Base-by-base conservation (phyloP, 2,797 vertebrate species). In the Steatocranus sp. region DNA sequence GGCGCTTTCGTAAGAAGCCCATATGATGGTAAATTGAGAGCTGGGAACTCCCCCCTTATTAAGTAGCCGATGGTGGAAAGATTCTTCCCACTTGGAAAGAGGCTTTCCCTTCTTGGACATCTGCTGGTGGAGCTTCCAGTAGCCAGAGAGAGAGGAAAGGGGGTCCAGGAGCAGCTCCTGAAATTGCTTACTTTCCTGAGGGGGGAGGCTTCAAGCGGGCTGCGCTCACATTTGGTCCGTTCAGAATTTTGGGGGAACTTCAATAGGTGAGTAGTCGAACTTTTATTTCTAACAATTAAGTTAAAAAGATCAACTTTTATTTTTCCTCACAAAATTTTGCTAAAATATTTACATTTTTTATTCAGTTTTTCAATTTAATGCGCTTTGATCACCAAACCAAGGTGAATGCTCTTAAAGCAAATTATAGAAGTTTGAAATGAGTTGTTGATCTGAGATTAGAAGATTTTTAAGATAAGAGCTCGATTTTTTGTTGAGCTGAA, bases 21-120 rank as follows among this genome's bases (percentile, higher is more conserved):
- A 94, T 96, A 95, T 96, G 95, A 95, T 95, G 93, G 93, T 94
- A 93, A 95, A 95, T 87, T 89, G 96, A 97, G 97, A 95, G 95
- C 87, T 94, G 95, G 97, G 98, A 97, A 96, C 98, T 97, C 97
- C 98, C 98, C 94, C 97, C 97, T 96, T 97, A 95, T 98, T 99
- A 98, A 99, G 98, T 95, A 97, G 97, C 97, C 96, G 96, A 94
- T 95, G 95, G 96, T 95, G 96, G 95, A 96, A 95, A 97, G 96
- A 96, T 92, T 96, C 97, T 97, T 97, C 97, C 96, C 98, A 98
- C 97, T 99, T 96, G 94, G 94, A 97, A 91, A 93, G 89, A 97
- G 95, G 95, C 93, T 95, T 93, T 96, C 93, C 95, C 94, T 91
- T 94, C 95, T 95, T 95, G 96, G 96, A 96, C 96, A 95, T 96